phyloP scores from a whole-genome alignment of 2,113 vertebrate species.

The Zosterops borbonicus region DNA sequence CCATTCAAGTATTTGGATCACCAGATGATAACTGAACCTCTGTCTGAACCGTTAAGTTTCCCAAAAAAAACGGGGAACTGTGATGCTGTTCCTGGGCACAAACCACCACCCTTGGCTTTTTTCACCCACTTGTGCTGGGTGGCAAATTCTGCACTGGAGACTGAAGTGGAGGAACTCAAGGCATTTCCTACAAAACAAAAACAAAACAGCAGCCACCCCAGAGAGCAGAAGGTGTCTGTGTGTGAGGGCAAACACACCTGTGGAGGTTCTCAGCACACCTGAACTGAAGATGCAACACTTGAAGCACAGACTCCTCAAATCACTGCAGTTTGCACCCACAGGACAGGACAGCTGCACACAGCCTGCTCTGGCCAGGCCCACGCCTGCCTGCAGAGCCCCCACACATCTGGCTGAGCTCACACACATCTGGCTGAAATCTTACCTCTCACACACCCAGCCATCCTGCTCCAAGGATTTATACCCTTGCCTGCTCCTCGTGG shows the following conservation, averaged over 20 bases:
- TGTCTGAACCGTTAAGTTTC: not conserved
- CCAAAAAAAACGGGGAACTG: fast-evolving
- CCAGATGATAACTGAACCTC: not conserved
- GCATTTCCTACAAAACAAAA: not conserved
- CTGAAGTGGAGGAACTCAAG: not conserved
- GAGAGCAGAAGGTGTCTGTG: not conserved
- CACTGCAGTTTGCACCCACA: not conserved
- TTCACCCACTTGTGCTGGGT: fast-evolving
- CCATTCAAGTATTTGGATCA: not conserved
- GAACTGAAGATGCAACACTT: not conserved
- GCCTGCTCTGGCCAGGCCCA: not conserved
- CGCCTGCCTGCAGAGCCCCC: not conserved
- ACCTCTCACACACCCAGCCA: not conserved
- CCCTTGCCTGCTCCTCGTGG: not conserved
- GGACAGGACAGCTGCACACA: not conserved
- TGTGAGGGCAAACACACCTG: not conserved
- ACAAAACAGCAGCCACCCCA: not conserved
- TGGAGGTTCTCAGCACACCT: not conserved
- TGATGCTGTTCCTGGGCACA: not conserved
- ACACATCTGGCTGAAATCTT: not conserved
- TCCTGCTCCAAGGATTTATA: not conserved
- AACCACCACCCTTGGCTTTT: not conserved
- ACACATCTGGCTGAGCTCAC: not conserved
- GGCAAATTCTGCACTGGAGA: not conserved
- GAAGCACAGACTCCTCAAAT: not conserved